Evolutionary conservation across 2,113 vertebrate species (phyloP).

Genomic region (Gnathonemus echidnorhynchus): DNA sequence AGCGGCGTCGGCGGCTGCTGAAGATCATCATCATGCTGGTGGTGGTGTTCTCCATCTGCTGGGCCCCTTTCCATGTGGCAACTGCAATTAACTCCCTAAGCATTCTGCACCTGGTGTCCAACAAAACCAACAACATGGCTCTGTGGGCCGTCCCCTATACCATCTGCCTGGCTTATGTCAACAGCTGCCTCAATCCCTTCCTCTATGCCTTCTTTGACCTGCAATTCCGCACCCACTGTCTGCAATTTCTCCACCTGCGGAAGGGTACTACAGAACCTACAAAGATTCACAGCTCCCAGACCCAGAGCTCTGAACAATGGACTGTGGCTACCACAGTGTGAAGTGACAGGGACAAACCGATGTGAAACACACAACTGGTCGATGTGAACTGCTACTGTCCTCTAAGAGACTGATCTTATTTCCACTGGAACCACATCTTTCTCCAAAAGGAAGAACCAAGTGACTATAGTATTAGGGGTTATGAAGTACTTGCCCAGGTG

Average conservation of each 20-base stretch:
- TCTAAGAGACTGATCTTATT: neutral
- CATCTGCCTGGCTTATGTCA: neutral
- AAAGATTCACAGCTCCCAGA: neutral
- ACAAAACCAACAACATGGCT: conserved; percentile 45
- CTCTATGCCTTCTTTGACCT: conserved; percentile 39
- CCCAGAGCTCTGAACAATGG: neutral
- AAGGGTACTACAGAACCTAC: neutral
- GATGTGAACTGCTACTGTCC: neutral
- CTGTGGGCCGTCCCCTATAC: conserved; percentile 46
- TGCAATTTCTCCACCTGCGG: conserved; percentile 21
- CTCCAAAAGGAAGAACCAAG: neutral
- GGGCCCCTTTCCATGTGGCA: conserved; percentile 66
- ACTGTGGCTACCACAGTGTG: too few species aligned
- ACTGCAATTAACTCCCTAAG: conserved; percentile 62
- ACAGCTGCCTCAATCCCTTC: conserved; percentile 59
- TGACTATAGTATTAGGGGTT: neutral
- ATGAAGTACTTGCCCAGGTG: too few species aligned
- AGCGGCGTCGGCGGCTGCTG: conserved; percentile 59
- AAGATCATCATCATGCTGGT: conserved; percentile 67
- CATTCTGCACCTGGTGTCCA: conserved; percentile 53
- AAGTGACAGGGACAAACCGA: neutral
- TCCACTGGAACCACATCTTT: neutral
- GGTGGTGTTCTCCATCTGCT: conserved; percentile 68
- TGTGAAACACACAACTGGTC: neutral
- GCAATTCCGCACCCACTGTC: too few species aligned